These are phyloP conservation scores for Lepisosteus oculatus DNA, from an alignment of 2,113 vertebrate species.

Conservation along the genomic window DNA sequence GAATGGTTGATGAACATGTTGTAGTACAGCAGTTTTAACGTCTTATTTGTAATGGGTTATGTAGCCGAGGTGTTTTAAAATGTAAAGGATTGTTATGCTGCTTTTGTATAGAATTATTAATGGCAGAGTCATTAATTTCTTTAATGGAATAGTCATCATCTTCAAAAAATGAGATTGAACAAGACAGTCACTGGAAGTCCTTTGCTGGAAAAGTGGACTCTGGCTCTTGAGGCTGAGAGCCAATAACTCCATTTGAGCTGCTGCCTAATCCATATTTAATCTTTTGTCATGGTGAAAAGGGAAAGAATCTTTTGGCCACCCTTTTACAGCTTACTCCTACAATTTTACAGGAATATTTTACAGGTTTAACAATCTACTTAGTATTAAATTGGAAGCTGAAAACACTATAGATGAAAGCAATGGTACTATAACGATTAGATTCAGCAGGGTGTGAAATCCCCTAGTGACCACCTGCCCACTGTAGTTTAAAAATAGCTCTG, in stretches of 20 bases:
- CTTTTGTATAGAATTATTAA: too few relatives aligned
- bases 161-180: too few relatives aligned
- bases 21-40: too few relatives aligned
- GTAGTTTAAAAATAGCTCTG: constrained; percentile 48
- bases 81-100: too few relatives aligned
- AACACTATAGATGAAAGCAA: not conserved
- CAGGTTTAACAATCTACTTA: not conserved
- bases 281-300: not conserved
- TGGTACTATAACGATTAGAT: constrained; percentile 46
- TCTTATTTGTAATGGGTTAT: too few relatives aligned
- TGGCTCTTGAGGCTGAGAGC: not conserved
- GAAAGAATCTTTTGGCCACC: not conserved
- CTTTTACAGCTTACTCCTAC: not conserved
- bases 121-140: too few relatives aligned
- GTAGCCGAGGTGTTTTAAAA: too few relatives aligned
- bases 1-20: too few relatives aligned
- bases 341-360: not conserved
- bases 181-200: too few relatives aligned
- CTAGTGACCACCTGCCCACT: constrained; percentile 56
- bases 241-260: not conserved
- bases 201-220: not conserved
- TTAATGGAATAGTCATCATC: too few relatives aligned
- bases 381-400: not conserved
- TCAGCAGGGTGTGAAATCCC: constrained; percentile 48
- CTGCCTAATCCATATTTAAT: not conserved